phyloP scores from a whole-genome alignment of 2,113 vertebrate genomes.

The Dasyprocta punctata region DNA sequence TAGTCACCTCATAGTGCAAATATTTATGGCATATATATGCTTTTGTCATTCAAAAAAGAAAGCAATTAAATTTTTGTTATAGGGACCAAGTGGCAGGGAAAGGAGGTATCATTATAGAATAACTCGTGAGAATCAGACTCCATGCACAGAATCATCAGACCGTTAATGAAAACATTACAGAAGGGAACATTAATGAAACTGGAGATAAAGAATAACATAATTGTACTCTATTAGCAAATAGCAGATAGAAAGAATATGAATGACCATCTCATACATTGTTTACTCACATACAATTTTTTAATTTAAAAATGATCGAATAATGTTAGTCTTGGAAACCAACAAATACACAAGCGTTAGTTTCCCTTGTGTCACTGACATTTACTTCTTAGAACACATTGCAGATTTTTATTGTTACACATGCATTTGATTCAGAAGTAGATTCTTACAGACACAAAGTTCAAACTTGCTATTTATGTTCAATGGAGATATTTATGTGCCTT shows the following conservation, averaged over 20 bases:
- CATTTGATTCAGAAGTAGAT: not conserved
- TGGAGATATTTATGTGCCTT: constrained; percentile 60
- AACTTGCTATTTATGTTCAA: not conserved
- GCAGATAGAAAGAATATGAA: not conserved
- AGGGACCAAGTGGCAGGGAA: not conserved
- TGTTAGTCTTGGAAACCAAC: constrained; percentile 13
- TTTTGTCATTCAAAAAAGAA: not conserved
- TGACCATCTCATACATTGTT: not conserved
- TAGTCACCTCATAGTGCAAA: not conserved
- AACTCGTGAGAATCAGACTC: constrained; percentile 20
- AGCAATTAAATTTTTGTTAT: not conserved
- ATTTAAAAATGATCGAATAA: not conserved
- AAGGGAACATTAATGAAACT: constrained; percentile 14
- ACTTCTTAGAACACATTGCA: not conserved
- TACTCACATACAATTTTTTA: not conserved
- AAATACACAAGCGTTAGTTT: not conserved
- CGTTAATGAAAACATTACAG: constrained; percentile 3
- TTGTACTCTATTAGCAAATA: constrained; percentile 29
- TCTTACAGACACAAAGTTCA: not conserved
- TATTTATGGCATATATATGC: not conserved
- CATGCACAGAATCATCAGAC: constrained; percentile 1
- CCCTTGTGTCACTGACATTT: not conserved
- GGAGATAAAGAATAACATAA: constrained; percentile 26
- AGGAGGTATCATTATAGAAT: not conserved
- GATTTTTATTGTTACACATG: not conserved